Evolutionary conservation across 2,113 vertebrate genomes (phyloP).

Genomic region (Lutjanus erythropterus): DNA sequence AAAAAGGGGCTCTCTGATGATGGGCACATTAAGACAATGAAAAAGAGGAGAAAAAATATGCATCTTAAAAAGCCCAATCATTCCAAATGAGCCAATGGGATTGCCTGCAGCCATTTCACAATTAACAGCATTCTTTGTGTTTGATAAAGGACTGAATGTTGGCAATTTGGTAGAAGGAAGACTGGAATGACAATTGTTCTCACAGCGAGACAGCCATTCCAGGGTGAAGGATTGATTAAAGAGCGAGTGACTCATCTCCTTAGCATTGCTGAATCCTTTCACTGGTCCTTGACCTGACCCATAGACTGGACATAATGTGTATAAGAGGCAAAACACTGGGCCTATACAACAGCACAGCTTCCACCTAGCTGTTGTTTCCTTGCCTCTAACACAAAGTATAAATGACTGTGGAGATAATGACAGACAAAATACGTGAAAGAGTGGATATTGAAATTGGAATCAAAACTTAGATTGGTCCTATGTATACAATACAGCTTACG

Average conservation of each 20-base stretch:
- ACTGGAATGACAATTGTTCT: slow-evolving; percentile 56
- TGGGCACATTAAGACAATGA: slow-evolving; percentile 66
- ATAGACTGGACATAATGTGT: slow-evolving; percentile 17
- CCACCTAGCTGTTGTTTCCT: slow-evolving; percentile 15
- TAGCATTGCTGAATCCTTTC: slow-evolving; percentile 42
- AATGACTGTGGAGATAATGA: slow-evolving; percentile 10
- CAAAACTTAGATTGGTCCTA: neutral
- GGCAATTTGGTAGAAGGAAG: slow-evolving; percentile 65
- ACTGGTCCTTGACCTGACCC: slow-evolving; percentile 65
- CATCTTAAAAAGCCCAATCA: slow-evolving; percentile 62
- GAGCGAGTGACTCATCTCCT: slow-evolving; percentile 56
- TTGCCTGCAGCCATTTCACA: slow-evolving; percentile 70
- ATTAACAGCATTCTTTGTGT: slow-evolving; percentile 74
- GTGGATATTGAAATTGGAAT: slow-evolving; percentile 12
- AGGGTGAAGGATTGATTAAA: slow-evolving; percentile 54
- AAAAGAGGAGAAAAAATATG: slow-evolving; percentile 46
- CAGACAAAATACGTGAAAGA: slow-evolving; percentile 1
- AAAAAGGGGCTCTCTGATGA: slow-evolving; percentile 62
- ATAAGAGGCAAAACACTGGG: slow-evolving; percentile 1
- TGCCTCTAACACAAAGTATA: slow-evolving; percentile 2
- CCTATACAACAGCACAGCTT: slow-evolving; percentile 2
- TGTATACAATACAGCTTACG: neutral
- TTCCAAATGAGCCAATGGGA: slow-evolving; percentile 69
- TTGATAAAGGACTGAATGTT: slow-evolving; percentile 75
- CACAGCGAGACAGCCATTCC: slow-evolving; percentile 33